Conservation (phyloP, 2,797 vertebrate genomes). For the Enteromius mattozi region DNA sequence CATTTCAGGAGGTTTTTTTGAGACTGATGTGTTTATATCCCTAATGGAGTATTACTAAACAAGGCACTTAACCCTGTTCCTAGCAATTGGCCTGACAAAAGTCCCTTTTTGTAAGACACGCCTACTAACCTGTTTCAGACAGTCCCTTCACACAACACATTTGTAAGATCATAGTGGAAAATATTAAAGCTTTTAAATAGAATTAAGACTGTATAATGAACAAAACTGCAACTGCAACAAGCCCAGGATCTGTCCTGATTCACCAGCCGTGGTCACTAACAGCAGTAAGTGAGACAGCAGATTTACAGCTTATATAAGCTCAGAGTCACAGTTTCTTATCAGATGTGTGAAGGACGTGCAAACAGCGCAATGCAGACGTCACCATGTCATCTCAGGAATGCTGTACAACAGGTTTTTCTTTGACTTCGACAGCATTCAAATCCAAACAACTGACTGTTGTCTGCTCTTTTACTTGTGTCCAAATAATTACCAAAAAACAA, state of each 20-base stretch:
- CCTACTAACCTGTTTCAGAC: neutral
- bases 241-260: neutral
- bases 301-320: constrained; percentile 1
- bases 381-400: constrained; percentile 37
- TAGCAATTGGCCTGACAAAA: neutral
- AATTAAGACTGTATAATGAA: neutral
- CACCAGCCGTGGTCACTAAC: neutral
- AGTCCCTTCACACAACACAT: neutral
- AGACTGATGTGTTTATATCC: neutral
- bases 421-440: constrained; percentile 13
- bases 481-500: neutral
- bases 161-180: neutral
- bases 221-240: neutral
- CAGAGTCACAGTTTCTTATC: constrained; percentile 9
- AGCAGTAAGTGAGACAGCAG: neutral
- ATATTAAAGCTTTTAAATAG: neutral
- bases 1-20: neutral
- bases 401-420: constrained; percentile 17
- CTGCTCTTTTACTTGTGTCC: neutral
- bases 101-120: neutral
- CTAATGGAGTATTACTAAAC: neutral
- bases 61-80: neutral
- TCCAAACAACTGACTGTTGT: constrained; percentile 21
- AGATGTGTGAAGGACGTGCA: constrained; percentile 11
- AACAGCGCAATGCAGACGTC: neutral